Percentiles rank a stretch among this genome's conserved stretches.
These are phyloP conservation scores for Tortrix viridana DNA, from an alignment of 2,888 invertebrate genomes.

Conservation along the genomic window DNA sequence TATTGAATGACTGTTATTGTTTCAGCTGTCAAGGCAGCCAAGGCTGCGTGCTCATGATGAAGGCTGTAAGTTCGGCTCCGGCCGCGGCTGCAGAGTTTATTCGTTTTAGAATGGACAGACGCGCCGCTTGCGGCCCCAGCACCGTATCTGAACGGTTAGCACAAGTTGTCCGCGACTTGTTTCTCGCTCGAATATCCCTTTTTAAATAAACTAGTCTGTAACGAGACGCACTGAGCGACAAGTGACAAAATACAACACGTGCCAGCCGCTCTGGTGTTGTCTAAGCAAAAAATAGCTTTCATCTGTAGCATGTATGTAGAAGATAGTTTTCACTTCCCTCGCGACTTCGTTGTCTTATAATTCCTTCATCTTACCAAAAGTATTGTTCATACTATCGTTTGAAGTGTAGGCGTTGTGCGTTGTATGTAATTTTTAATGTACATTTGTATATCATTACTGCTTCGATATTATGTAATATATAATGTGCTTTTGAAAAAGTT, in stretches of 20 bases:
- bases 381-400: constrained; percentile 15
- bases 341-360: constrained; percentile 17
- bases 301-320: constrained; percentile 18
- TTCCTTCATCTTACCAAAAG: constrained; percentile 22
- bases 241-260: no score
- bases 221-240: no score
- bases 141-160: no score
- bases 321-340: constrained; percentile 9
- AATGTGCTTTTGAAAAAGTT: constrained; percentile 24
- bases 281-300: constrained; percentile 16
- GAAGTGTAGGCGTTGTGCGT: constrained; percentile 10
- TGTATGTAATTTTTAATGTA: background rate
- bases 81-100: constrained; percentile 53
- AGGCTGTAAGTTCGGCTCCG: constrained; percentile 42
- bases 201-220: no score
- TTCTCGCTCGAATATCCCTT: no score
- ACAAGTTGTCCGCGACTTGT: no score
- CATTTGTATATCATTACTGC: constrained; percentile 7
- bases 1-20: constrained; percentile 42
- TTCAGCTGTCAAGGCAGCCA: constrained; percentile 81
- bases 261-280: constrained; percentile 2
- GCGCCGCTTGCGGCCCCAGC: background rate
- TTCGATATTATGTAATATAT: constrained; percentile 25
- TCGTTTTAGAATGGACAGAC: constrained; percentile 73
- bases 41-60: constrained; percentile 79